phyloP scores from a whole-genome alignment of 2,113 vertebrate genomes.

The Xiphophorus maculatus region DNA sequence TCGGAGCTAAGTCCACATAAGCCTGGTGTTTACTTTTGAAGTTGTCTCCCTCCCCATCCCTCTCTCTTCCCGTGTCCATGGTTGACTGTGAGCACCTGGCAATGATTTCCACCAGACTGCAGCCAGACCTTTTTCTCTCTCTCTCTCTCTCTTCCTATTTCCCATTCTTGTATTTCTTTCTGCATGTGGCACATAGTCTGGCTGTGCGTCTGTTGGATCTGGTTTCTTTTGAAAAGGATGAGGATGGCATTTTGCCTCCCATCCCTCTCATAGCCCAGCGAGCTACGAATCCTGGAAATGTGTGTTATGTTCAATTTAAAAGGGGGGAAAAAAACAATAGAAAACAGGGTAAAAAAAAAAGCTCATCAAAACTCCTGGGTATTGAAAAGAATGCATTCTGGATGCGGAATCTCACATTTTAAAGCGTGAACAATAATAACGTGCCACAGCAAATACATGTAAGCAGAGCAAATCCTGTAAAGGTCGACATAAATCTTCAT shows the following conservation, averaged over 20 bases:
- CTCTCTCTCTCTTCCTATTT: too few relatives aligned
- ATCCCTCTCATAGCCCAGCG: not conserved
- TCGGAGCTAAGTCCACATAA: slow-evolving; percentile 33
- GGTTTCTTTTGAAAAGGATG: slow-evolving; percentile 41
- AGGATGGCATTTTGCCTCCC: slow-evolving; percentile 11
- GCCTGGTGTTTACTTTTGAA: slow-evolving; percentile 73
- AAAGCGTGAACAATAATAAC: not conserved
- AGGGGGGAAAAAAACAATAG: accelerated
- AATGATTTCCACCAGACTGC: slow-evolving; percentile 78
- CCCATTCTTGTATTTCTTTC: slow-evolving; percentile 12
- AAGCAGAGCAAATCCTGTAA: too few relatives aligned
- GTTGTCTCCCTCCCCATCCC: slow-evolving; percentile 41
- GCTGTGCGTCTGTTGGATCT: slow-evolving; percentile 41
- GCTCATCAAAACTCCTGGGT: not conserved
- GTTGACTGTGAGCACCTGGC: slow-evolving; percentile 79
- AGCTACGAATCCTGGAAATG: not conserved
- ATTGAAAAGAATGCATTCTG: not conserved
- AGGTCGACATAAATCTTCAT: not conserved
- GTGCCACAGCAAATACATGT: too few relatives aligned
- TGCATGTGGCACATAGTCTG: slow-evolving; percentile 28
- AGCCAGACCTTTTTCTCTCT: slow-evolving; percentile 50
- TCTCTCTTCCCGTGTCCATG: slow-evolving; percentile 56
- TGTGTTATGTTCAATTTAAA: not conserved
- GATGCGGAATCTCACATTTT: not conserved
- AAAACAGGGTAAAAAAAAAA: not conserved